Evolutionary conservation across 2,888 invertebrate genomes (phyloP).

Genomic region (Iphiclides podalirius): DNA sequence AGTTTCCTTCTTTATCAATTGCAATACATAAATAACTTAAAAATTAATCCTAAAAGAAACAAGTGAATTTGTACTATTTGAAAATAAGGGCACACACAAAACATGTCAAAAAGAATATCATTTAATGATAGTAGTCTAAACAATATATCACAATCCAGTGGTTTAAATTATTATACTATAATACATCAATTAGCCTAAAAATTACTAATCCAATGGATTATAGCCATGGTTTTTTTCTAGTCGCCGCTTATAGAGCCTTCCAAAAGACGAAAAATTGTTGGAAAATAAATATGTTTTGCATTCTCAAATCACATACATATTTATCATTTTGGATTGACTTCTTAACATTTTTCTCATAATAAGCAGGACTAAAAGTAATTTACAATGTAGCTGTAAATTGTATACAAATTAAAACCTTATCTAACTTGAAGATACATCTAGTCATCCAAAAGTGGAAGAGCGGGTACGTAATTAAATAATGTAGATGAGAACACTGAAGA

Average conservation of each 20-base stretch:
- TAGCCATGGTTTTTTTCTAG: background rate
- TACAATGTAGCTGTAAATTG: too few species aligned
- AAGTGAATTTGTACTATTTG: constrained; percentile 18
- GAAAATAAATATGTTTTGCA: background rate
- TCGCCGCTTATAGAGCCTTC: constrained; percentile 6
- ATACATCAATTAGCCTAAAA: background rate
- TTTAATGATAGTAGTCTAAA: constrained; percentile 20
- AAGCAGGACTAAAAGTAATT: too few species aligned
- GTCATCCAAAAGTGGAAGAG: too few species aligned
- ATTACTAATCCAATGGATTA: background rate
- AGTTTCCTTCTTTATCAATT: background rate
- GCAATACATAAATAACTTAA: background rate
- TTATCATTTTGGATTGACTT: too few species aligned
- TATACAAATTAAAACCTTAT: too few species aligned
- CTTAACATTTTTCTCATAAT: too few species aligned
- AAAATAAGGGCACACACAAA: constrained; percentile 6
- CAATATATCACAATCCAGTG: constrained; percentile 16
- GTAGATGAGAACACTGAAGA: too few species aligned
- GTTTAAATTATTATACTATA: constrained; percentile 12
- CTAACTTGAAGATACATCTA: too few species aligned
- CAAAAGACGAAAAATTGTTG: background rate
- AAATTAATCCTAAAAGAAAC: constrained; percentile 4
- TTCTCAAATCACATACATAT: background rate
- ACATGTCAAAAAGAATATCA: constrained; percentile 3
- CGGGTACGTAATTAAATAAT: too few species aligned